Evolutionary conservation across 2,797 vertebrate genomes (phyloP).

Genomic region (Orientallactaga sibirica): DNA sequence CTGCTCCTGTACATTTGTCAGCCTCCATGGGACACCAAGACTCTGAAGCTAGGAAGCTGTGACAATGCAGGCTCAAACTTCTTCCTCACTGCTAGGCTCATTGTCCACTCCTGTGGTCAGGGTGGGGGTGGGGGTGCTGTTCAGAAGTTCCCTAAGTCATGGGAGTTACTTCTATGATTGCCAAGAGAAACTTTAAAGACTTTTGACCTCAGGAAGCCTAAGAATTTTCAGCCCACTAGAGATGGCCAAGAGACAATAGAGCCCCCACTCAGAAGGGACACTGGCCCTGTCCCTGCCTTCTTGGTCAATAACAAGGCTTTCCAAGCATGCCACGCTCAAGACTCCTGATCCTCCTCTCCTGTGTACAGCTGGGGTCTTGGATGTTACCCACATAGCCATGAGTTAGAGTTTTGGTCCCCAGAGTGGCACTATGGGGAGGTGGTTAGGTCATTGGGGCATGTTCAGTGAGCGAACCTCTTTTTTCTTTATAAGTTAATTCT

Average conservation of each 20-base stretch:
- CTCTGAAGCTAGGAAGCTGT: not conserved
- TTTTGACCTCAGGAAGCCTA: not conserved
- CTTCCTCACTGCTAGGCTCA: too few species aligned
- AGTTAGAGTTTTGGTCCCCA: not conserved
- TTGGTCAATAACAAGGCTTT: not conserved
- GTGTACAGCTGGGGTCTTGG: not conserved
- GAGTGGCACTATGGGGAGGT: not conserved
- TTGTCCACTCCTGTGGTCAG: too few species aligned
- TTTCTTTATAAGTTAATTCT: not conserved
- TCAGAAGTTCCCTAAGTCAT: not conserved
- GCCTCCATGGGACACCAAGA: too few species aligned
- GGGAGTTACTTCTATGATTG: not conserved
- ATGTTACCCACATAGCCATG: not conserved
- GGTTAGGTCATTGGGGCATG: not conserved
- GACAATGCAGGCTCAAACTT: not conserved
- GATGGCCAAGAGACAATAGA: accelerated
- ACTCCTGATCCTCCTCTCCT: too few species aligned
- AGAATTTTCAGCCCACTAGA: not conserved
- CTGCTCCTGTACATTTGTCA: not conserved
- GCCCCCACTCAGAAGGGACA: not conserved
- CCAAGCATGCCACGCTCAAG: not conserved
- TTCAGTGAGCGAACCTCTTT: too few species aligned
- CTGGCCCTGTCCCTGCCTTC: not conserved
- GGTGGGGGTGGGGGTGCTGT: not conserved
- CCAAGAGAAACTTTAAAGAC: not conserved